Conservation (phyloP, 2,797 vertebrate species). For the Rhinella marina region DNA sequence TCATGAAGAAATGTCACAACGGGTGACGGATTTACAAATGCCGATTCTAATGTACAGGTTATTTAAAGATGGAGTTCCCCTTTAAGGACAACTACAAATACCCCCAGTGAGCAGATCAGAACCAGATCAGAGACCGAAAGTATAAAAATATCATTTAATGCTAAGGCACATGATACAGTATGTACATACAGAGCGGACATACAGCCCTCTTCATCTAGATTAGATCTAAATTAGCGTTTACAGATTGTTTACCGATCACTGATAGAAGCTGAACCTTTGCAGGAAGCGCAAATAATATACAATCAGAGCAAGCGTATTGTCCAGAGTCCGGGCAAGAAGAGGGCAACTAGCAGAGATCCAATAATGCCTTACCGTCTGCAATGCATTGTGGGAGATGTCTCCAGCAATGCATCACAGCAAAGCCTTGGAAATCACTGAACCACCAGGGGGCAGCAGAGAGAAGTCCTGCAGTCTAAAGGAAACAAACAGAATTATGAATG, state of each 20-base stretch:
- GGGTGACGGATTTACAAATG: too few species aligned
- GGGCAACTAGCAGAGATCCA: neutral
- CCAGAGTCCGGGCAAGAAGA: neutral
- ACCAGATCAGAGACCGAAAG: neutral
- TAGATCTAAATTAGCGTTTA: neutral
- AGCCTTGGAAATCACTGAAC: neutral
- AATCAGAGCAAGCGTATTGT: neutral
- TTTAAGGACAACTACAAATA: too few species aligned
- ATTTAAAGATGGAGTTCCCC: too few species aligned
- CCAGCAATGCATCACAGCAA: neutral
- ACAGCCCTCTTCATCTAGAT: neutral
- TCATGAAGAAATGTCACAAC: too few species aligned
- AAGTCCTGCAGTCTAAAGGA: too few species aligned
- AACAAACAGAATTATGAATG: neutral
- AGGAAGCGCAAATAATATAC: neutral
- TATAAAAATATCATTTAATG: slow-evolving; percentile 55
- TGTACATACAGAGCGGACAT: slow-evolving; percentile 8
- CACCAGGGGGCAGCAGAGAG: neutral
- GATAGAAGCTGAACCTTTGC: neutral
- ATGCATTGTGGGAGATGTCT: neutral
- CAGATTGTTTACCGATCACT: neutral
- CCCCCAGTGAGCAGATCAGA: neutral
- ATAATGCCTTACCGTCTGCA: neutral
- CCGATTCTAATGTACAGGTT: too few species aligned
- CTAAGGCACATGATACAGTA: slow-evolving; percentile 32